phyloP scores from a whole-genome alignment of 2,113 vertebrate genomes.

The Sterrhoptilus dennistouni region DNA sequence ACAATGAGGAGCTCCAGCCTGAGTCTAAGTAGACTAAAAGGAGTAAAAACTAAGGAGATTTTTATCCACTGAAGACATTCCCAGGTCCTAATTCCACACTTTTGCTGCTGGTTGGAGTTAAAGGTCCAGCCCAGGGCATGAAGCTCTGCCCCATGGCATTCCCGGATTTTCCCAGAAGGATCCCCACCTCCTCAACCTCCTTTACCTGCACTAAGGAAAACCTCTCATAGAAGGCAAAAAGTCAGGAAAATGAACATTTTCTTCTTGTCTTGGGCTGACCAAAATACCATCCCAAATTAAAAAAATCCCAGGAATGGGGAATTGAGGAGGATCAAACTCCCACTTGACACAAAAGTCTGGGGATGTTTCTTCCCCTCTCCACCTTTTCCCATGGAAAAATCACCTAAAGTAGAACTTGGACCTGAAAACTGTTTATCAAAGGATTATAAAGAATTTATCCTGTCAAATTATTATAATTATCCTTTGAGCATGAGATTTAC shows the following conservation, averaged over 20 bases:
- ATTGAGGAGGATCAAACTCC: not conserved
- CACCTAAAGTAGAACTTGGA: not conserved
- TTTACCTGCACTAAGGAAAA: not conserved
- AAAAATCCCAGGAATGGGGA: not conserved
- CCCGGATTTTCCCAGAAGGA: not conserved
- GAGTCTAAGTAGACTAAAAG: not conserved
- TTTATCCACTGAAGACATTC: conserved; percentile 28
- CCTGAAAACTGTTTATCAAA: not conserved
- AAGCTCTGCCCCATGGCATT: not conserved
- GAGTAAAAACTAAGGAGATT: not conserved
- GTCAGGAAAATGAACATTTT: not conserved
- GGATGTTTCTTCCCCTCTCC: not conserved
- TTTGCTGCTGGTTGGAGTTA: not conserved
- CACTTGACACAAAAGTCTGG: not conserved
- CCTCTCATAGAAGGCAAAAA: not conserved
- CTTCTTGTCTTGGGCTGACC: not conserved
- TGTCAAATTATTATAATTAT: not conserved
- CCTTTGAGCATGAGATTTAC: not conserved
- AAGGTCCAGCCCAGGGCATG: not conserved
- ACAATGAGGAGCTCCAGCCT: conserved; percentile 19
- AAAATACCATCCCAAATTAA: not conserved
- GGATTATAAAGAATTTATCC: not conserved
- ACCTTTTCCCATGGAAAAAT: not conserved
- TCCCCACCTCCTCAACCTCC: not conserved
- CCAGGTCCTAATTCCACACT: not conserved